A percentile compares a stretch with the other conserved stretches of the same genome.
These are phyloP conservation scores for Drosophila lacteicornis DNA, from an alignment of 1,140 invertebrate genomes.

Conservation along the genomic window DNA sequence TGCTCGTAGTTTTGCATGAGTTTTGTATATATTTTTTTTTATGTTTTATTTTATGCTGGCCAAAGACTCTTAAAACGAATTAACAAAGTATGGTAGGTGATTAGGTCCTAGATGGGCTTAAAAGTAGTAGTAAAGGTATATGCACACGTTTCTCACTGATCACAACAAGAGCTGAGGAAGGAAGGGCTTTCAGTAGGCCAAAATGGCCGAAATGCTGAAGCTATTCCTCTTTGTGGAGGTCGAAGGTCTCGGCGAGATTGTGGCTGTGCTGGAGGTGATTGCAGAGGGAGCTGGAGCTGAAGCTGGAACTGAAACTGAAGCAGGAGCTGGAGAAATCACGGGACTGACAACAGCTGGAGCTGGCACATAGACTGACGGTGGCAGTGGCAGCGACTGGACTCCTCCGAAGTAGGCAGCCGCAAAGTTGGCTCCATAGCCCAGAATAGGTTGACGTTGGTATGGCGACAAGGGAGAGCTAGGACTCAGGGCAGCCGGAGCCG, in stretches of 20 bases:
- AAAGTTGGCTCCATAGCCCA: conserved; percentile 53
- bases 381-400: conserved; percentile 24
- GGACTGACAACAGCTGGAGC: conserved; percentile 15
- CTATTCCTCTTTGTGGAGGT: conserved; percentile 72
- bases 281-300: not conserved
- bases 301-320: not conserved
- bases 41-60: conserved; percentile 14
- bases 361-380: conserved; percentile 32
- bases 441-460: conserved; percentile 35
- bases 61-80: conserved; percentile 71
- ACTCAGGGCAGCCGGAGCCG: conserved; percentile 1
- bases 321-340: not conserved
- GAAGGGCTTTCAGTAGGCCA: conserved; percentile 60
- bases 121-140: conserved; percentile 25
- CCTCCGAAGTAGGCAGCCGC: conserved; percentile 32
- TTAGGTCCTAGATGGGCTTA: conserved; percentile 43
- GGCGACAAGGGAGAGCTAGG: conserved; percentile 11
- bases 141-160: conserved; percentile 76
- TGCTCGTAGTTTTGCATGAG: conserved; percentile 37
- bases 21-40: conserved; percentile 27
- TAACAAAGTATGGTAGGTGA: conserved; percentile 56
- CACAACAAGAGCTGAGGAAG: conserved; percentile 28
- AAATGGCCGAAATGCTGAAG: conserved; percentile 82
- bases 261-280: conserved; percentile 29
- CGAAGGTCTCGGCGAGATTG: conserved; percentile 45